Percentiles rank a stretch among this genome's conserved stretches.
phyloP scores from a whole-genome alignment of 1,140 invertebrate genomes.

The Heliconius himera region DNA sequence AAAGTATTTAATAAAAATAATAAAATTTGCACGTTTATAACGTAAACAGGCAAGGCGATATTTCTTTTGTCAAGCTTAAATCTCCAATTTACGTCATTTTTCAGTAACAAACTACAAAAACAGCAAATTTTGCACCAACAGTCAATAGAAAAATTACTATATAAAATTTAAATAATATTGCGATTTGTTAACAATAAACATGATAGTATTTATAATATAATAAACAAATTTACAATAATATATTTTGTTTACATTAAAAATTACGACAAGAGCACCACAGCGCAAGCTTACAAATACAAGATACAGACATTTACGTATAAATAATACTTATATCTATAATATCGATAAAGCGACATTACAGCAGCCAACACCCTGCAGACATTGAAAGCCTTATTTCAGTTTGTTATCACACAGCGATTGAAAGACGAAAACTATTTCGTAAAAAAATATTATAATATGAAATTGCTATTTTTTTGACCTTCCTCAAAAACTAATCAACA shows the following conservation, averaged over 20 bases:
- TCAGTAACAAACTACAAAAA: too few relatives aligned
- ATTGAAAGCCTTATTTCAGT: slow-evolving; percentile 70
- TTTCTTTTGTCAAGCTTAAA: too few relatives aligned
- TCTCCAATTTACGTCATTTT: too few relatives aligned
- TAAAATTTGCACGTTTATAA: too few relatives aligned
- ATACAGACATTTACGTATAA: slow-evolving; percentile 50
- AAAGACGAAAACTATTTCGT: not conserved
- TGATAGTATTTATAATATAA: slow-evolving; percentile 43
- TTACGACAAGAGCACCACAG: slow-evolving; percentile 57
- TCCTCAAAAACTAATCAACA: too few relatives aligned
- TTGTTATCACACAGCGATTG: slow-evolving; percentile 68
- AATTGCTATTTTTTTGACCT: not conserved
- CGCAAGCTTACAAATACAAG: slow-evolving; percentile 59
- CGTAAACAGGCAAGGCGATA: too few relatives aligned
- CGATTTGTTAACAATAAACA: slow-evolving; percentile 52
- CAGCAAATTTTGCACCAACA: too few relatives aligned
- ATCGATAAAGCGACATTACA: slow-evolving; percentile 56
- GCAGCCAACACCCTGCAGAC: slow-evolving; percentile 81
- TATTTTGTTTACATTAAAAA: slow-evolving; percentile 45
- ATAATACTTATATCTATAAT: slow-evolving; percentile 32
- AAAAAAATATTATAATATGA: not conserved
- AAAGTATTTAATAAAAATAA: too few relatives aligned
- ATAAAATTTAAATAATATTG: slow-evolving; percentile 43
- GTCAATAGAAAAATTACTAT: not conserved
- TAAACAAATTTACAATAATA: slow-evolving; percentile 41